Conservation (phyloP, 2,797 vertebrate genomes). For the Enteromius treurensis region DNA sequence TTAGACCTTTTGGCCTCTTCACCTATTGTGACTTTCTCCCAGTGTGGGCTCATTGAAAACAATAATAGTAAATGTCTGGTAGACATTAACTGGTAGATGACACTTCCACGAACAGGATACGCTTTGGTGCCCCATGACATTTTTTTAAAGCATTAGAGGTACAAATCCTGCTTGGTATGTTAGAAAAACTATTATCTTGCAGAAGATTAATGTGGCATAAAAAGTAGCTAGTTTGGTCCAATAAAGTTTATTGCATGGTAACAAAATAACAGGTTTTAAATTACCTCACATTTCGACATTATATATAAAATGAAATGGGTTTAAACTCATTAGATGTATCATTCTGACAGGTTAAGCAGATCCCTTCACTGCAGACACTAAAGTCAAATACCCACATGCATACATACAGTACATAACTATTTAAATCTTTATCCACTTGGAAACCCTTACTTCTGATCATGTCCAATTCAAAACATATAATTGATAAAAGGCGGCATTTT, state of each 20-base stretch:
- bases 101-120: conserved; percentile 24
- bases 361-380: background rate
- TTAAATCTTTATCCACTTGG: background rate
- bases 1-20: conserved; percentile 53
- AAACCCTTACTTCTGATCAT: background rate
- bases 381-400: too few relatives aligned
- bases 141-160: background rate
- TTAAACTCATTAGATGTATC: background rate
- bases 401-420: too few relatives aligned
- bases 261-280: background rate
- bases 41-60: conserved; percentile 45
- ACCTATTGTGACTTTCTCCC: conserved; percentile 53
- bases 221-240: background rate
- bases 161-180: background rate
- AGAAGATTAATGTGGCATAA: background rate
- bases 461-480: background rate
- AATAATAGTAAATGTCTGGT: conserved; percentile 30
- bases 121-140: background rate
- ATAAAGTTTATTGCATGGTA: background rate
- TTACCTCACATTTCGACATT: background rate
- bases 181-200: conserved; percentile 4
- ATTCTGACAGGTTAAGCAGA: background rate
- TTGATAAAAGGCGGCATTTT: background rate
- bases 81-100: conserved; percentile 29
- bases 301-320: background rate